Evolutionary conservation across 2,888 invertebrate genomes (phyloP).

Genomic region (Pediacus dermestoides): DNA sequence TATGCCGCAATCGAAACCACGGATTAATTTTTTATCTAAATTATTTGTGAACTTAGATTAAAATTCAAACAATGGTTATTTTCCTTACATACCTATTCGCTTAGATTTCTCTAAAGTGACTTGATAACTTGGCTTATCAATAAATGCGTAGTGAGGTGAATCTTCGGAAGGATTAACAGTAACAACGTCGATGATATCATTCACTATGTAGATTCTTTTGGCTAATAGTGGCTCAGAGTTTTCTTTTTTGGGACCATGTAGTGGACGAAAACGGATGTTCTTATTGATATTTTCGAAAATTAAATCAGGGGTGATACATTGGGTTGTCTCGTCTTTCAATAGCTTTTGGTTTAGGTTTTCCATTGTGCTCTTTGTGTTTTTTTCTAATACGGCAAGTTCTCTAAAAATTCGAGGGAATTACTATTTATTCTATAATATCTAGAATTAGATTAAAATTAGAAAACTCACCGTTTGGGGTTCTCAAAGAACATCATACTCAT

Average conservation of each 20-base stretch:
- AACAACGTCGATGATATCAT: slow-evolving; percentile 72
- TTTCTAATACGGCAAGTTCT: slow-evolving; percentile 20
- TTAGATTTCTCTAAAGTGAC: slow-evolving; percentile 28
- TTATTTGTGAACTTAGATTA: background rate
- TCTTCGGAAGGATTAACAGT: slow-evolving; percentile 25
- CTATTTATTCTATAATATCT: background rate
- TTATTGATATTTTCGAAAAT: slow-evolving; percentile 65
- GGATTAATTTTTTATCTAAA: slow-evolving; percentile 2
- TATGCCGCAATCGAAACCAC: no score
- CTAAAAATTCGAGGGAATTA: slow-evolving; percentile 18
- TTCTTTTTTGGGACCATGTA: slow-evolving; percentile 46
- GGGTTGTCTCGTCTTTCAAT: slow-evolving; percentile 45
- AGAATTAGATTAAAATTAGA: slow-evolving; percentile 6
- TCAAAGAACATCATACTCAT: slow-evolving; percentile 75
- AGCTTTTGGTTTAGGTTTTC: slow-evolving; percentile 32
- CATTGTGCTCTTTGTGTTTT: slow-evolving; percentile 22
- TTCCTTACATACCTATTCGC: slow-evolving; percentile 25
- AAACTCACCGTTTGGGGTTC: slow-evolving; percentile 69
- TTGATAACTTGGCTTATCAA: slow-evolving; percentile 33
- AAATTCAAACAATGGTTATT: slow-evolving; percentile 3
- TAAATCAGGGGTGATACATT: slow-evolving; percentile 66
- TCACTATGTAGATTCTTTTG: slow-evolving; percentile 65
- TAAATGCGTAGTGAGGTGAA: slow-evolving; percentile 30
- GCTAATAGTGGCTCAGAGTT: slow-evolving; percentile 57
- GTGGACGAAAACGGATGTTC: slow-evolving; percentile 55